Conservation (phyloP, 2,113 vertebrate genomes). For the Symphodus melops region DNA sequence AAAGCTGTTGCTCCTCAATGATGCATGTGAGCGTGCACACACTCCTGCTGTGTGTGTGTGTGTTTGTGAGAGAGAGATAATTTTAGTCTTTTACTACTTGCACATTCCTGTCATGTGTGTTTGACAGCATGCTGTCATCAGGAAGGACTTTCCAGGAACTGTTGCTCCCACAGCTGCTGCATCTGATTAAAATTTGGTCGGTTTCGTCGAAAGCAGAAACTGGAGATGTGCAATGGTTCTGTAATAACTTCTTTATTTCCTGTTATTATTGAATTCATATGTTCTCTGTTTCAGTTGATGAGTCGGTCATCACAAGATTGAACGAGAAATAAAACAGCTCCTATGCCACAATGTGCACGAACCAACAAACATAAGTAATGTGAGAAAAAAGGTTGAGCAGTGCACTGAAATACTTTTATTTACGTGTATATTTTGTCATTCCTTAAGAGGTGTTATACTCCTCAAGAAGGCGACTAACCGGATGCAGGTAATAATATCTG, state of each 20-base stretch:
- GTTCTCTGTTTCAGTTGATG: neutral
- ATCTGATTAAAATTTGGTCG: neutral
- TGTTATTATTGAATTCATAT: neutral
- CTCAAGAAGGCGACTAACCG: too few relatives aligned
- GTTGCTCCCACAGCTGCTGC: conserved; percentile 36
- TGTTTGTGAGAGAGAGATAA: neutral
- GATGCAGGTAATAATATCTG: too few relatives aligned
- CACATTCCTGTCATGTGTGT: conserved; percentile 41
- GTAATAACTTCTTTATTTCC: neutral
- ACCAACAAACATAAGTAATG: too few relatives aligned
- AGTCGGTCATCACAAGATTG: neutral
- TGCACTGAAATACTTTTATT: too few relatives aligned
- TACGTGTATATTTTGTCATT: too few relatives aligned
- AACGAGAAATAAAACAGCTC: neutral
- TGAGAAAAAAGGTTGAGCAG: too few relatives aligned
- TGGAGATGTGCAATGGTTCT: neutral
- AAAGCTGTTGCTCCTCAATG: conserved; percentile 20
- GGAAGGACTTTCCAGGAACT: conserved; percentile 52
- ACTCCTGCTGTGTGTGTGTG: neutral
- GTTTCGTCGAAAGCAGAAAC: conserved; percentile 1
- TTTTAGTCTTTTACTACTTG: conserved; percentile 27
- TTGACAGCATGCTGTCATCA: conserved; percentile 25
- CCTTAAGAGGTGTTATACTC: too few relatives aligned
- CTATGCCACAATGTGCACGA: too few relatives aligned
- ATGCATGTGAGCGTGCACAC: neutral